Conservation (phyloP, 2,797 vertebrate genomes). For the Halcyon smyrnensis region DNA sequence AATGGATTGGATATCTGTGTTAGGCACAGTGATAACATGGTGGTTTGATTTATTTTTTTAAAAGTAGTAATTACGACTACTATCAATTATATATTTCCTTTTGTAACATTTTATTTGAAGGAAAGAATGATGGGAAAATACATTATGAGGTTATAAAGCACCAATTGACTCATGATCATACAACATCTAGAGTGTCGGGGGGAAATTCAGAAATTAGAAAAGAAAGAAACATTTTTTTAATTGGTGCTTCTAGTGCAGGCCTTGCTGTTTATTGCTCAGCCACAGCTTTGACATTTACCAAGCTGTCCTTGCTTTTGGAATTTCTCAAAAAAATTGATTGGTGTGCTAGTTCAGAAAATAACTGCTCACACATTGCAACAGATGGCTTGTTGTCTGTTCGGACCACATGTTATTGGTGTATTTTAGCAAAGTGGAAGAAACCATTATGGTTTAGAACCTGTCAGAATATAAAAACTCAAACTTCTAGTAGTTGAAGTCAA, state of each 20-base stretch:
- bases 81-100: background rate
- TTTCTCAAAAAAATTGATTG: background rate
- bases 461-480: background rate
- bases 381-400: background rate
- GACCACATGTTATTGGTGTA: background rate
- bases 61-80: background rate
- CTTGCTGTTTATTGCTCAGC: background rate
- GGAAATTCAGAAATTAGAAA: background rate
- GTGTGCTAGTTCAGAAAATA: background rate
- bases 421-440: background rate
- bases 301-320: background rate
- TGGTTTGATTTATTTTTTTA: background rate
- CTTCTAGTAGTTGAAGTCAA: background rate
- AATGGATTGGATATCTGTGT: background rate
- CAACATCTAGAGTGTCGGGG: background rate
- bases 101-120: background rate
- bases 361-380: background rate
- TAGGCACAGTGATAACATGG: background rate
- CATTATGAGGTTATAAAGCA: background rate
- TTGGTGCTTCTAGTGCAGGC: background rate
- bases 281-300: background rate
- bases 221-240: background rate
- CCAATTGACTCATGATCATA: background rate
- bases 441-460: background rate
- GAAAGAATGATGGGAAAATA: background rate